These are phyloP conservation scores for Lycopodina hypogea DNA, from an alignment of 37 sponge, comb jelly and placozoan genomes.

Conservation along the genomic window DNA sequence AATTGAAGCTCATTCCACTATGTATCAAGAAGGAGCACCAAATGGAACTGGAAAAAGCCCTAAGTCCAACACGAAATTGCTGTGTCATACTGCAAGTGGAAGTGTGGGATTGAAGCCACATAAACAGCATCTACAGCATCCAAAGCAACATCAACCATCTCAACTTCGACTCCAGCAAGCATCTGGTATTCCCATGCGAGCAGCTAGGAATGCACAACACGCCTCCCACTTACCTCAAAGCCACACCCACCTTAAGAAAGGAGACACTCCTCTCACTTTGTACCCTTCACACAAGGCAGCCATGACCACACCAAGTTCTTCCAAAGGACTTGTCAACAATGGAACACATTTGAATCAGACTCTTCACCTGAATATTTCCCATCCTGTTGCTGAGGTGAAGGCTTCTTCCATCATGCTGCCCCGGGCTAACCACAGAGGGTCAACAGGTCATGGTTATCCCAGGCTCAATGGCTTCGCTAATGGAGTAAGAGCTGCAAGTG, in stretches of 20 bases:
- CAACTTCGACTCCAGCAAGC: neutral
- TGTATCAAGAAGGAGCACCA: too few relatives aligned
- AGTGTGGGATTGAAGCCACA: too few relatives aligned
- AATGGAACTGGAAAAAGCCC: too few relatives aligned
- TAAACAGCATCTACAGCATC: neutral
- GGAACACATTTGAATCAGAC: neutral
- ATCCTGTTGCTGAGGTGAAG: neutral
- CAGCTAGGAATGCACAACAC: neutral
- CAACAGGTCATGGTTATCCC: neutral
- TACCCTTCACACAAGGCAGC: slow-evolving; percentile 12
- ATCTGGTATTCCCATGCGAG: neutral
- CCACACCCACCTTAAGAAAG: neutral
- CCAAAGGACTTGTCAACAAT: neutral
- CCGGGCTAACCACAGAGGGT: neutral
- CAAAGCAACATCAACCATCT: neutral
- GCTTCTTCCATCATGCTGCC: neutral
- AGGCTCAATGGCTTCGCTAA: neutral
- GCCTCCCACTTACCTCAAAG: neutral
- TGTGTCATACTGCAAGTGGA: too few relatives aligned
- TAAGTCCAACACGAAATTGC: too few relatives aligned
- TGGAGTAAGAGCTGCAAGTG: neutral
- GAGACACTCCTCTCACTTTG: neutral
- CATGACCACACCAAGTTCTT: slow-evolving; percentile 5
- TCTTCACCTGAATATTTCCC: neutral
- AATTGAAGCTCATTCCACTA: too few relatives aligned